These are phyloP conservation scores for Ancistrus triradiatus DNA, from an alignment of 2,113 vertebrate genomes.

Conservation along the genomic window DNA sequence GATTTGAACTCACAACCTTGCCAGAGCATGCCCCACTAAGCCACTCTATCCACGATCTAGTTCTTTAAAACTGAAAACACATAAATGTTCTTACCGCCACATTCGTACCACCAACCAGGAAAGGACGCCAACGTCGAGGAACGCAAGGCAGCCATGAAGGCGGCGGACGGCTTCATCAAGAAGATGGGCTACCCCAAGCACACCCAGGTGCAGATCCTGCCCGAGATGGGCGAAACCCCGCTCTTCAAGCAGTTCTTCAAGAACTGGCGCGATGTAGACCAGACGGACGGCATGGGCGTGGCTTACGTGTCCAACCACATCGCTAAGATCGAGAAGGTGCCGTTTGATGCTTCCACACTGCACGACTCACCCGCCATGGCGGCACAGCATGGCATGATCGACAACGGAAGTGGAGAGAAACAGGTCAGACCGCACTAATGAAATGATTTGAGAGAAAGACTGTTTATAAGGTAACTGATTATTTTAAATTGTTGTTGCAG, in stretches of 20 bases:
- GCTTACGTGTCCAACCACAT: slow-evolving; percentile 85
- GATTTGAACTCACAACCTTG: no score
- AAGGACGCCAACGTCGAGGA: slow-evolving; percentile 87
- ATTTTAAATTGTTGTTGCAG: slow-evolving; percentile 57
- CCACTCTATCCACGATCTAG: no score
- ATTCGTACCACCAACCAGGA: slow-evolving; percentile 60
- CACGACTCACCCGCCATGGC: slow-evolving; percentile 90
- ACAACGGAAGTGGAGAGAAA: slow-evolving; percentile 84
- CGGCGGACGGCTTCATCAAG: slow-evolving; percentile 89
- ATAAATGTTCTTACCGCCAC: no score
- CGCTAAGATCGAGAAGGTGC: slow-evolving; percentile 86
- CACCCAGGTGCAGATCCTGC: slow-evolving; percentile 91
- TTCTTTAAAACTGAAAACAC: no score
- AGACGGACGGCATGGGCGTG: slow-evolving; percentile 84
- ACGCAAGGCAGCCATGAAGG: slow-evolving; percentile 85
- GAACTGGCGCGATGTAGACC: slow-evolving; percentile 89
- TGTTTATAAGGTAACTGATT: no score
- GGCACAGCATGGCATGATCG: slow-evolving; percentile 95
- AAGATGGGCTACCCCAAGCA: slow-evolving; percentile 93
- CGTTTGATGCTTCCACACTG: slow-evolving; percentile 82
- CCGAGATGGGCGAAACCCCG: slow-evolving; percentile 89
- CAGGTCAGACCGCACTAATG: slow-evolving; percentile 62
- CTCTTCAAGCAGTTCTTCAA: slow-evolving; percentile 99
- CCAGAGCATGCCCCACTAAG: no score
- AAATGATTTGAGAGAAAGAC: no score